Evolutionary conservation across 2,888 invertebrate genomes (phyloP).

Genomic region (Eledone cirrhosa): DNA sequence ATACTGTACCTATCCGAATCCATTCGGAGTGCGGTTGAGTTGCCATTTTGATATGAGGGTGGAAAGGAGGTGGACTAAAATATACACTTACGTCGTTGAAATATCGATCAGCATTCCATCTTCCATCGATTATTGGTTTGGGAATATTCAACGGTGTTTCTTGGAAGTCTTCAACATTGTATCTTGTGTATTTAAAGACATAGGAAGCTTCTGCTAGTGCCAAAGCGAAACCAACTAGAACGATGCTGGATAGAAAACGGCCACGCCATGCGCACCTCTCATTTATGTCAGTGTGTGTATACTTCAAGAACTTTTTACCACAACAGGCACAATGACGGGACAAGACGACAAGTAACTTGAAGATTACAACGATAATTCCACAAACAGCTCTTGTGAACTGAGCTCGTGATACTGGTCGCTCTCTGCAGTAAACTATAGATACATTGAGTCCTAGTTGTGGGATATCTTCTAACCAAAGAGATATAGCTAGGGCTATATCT

Average conservation of each 20-base stretch:
- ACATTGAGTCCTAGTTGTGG: not conserved
- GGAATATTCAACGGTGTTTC: conserved; percentile 15
- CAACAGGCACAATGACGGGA: conserved; percentile 22
- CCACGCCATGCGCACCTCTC: conserved; percentile 14
- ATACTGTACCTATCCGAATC: not conserved
- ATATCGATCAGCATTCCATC: conserved; percentile 5
- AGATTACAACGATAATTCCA: conserved; percentile 15
- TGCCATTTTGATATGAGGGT: not conserved
- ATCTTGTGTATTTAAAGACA: conserved; percentile 8
- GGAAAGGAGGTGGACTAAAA: conserved; percentile 24
- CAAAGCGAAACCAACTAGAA: not conserved
- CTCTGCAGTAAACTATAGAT: not conserved
- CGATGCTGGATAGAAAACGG: not conserved
- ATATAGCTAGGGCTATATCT: not conserved
- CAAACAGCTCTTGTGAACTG: conserved; percentile 17
- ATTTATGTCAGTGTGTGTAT: not conserved
- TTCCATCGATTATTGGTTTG: not conserved
- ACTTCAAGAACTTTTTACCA: conserved; percentile 5
- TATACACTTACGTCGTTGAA: conserved; percentile 10
- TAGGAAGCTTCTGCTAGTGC: conserved; percentile 12
- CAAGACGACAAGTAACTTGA: not conserved
- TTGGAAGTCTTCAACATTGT: not conserved
- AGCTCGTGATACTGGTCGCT: not conserved
- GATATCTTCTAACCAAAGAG: conserved; percentile 18
- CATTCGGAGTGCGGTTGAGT: not conserved